Percentiles rank a stretch among this genome's conserved stretches.
phyloP scores from a whole-genome alignment of 2,888 invertebrate species.

The Meganola albula region DNA sequence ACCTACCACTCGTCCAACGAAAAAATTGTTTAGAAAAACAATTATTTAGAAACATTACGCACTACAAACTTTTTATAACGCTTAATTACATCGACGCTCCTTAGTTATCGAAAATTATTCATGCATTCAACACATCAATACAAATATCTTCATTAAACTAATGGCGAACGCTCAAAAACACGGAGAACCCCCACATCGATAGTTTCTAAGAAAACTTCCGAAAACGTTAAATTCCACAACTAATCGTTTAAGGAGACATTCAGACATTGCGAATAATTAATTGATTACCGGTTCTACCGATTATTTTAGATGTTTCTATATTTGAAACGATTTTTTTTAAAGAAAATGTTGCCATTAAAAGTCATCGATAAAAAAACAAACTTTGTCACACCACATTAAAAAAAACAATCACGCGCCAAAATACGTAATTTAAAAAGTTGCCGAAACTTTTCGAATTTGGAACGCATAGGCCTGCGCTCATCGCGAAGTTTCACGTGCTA shows the following conservation, averaged over 20 bases:
- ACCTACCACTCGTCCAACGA: too few species aligned
- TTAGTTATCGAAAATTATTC: constrained; percentile 36
- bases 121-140: constrained; percentile 53
- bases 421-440: constrained; percentile 14
- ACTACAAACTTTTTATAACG: neutral
- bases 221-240: constrained; percentile 58
- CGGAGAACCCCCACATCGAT: constrained; percentile 60
- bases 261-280: constrained; percentile 39
- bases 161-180: constrained; percentile 43
- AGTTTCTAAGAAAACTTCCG: constrained; percentile 62
- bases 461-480: constrained; percentile 64
- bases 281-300: constrained; percentile 31
- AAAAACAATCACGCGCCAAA: constrained; percentile 13
- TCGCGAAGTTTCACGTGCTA: constrained; percentile 67
- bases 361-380: constrained; percentile 11
- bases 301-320: too few species aligned
- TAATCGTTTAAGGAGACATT: constrained; percentile 59
- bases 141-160: constrained; percentile 64
- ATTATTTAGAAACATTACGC: too few species aligned
- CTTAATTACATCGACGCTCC: neutral
- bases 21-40: too few species aligned
- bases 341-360: too few species aligned
- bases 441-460: constrained; percentile 37
- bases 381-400: constrained; percentile 15
- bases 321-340: too few species aligned